Base-by-base conservation (phyloP, 2,888 invertebrate species). In the Ditula angustiorana region DNA sequence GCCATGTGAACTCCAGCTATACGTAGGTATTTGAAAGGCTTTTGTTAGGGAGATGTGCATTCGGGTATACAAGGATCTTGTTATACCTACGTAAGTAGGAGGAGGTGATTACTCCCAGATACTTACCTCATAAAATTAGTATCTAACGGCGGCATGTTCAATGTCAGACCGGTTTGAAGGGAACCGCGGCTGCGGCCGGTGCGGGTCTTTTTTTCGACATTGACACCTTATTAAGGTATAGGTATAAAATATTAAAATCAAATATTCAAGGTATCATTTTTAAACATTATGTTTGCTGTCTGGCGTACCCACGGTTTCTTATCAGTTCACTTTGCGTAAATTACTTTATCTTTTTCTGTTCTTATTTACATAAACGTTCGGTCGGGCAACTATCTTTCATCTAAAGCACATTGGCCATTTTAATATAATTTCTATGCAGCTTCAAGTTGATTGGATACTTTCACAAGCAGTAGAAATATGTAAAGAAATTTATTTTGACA, bases 51-150 rank as follows among this genome's bases (percentile, higher is more conserved):
- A 24, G 30, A 47, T 46, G 24, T 21, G 21, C 8, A 50, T 35
- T 56, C 33, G 33, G 26, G 24, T 7, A n/a, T 30, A 11, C n/a
- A 26, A 28, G 23, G 16, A 44, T 23, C 62, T 49, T 49, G 50
- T 41, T 16, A 16, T 46, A 37, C 53, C 64, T 33, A 37, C 53
- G 58, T 33, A 64, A 60, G 73, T 72, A 76, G 80, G 83, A 81
- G 81, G 79, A 83, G 82, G 84, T 83, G 81, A 82, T 83, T 83
- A 81, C 80, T 81, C 77, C 70, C 76, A 73, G 80, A 80, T 82
- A 88, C n/a, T n/a, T n/a, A n/a, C 86, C 90, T 85, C 90, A 78
- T 91, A 92, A 92, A 92, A 86, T 91, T 86, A 84, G 81, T 86
- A 90, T 85, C 80, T 90, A 88, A 90, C 82, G 85, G 82, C 84